These are phyloP conservation scores for Bradypodion ventrale DNA, from an alignment of 2,797 vertebrate genomes.

Conservation along the genomic window DNA sequence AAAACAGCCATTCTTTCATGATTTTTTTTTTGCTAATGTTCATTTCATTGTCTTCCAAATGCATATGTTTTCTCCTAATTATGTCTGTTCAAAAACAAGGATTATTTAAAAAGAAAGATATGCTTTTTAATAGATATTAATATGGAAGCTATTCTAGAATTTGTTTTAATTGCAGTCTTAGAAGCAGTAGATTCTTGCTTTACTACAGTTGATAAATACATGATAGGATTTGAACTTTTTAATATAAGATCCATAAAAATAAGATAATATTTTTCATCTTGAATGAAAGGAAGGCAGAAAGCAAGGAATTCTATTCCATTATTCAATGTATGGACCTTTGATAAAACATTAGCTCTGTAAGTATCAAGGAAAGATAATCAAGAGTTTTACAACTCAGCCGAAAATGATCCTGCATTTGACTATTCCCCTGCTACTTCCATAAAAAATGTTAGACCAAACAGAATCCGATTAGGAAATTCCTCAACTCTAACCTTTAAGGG, in stretches of 20 bases:
- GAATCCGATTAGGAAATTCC: conserved; percentile 79
- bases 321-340: conserved; percentile 36
- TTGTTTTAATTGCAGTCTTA: conserved; percentile 8
- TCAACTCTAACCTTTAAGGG: conserved; percentile 77
- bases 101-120: background rate
- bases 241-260: background rate
- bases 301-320: conserved; percentile 17
- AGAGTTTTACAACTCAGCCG: conserved; percentile 63
- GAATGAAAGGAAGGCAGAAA: background rate
- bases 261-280: background rate
- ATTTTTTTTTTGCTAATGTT: background rate
- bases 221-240: background rate
- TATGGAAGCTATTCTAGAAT: background rate
- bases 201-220: background rate
- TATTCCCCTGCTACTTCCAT: conserved; percentile 72
- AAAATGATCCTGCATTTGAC: conserved; percentile 59
- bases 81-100: no score
- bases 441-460: conserved; percentile 77
- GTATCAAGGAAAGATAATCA: conserved; percentile 59
- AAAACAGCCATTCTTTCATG: conserved; percentile 3
- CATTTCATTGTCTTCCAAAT: background rate
- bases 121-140: background rate
- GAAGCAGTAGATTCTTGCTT: background rate
- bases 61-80: background rate
- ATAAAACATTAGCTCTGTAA: conserved; percentile 42